Base-by-base conservation (phyloP, 2,113 vertebrate genomes). In the Calypte anna region DNA sequence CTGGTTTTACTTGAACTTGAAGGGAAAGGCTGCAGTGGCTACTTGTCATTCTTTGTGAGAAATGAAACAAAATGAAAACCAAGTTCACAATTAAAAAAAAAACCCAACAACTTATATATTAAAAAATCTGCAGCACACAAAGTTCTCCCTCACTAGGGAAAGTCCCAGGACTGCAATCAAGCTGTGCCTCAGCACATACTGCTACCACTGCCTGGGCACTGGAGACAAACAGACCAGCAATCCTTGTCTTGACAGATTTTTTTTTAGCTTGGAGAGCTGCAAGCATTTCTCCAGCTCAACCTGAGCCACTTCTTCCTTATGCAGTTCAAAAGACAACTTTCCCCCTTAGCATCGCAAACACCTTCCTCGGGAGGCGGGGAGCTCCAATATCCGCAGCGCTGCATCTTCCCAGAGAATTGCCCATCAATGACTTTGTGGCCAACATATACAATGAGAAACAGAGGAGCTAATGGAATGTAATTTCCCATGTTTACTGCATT, bases 401-500 rank as follows among this genome's bases (percentile, higher is more conserved):
- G 75, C 82, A 46, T 85, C 40, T 59, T 75, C 33, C 58, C 73
- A 33, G 23, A 2, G 6, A 48, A 25, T 78, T 38, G n/a, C 76
- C 90, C 90, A 72, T 93, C 31, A 6, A 72, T 84, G 74, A 73
- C 76, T 94, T 86, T 54, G 80, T 89, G 72, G 55, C 82, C 86
- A 43, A 94, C 48, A 12, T 9, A 58, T n/a, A 82, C 78, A 46
- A 66, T 1, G n/a, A 92, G 74, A 92, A 90, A 82, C 81, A 69
- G 77, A 97, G 79, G 68, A 95, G 82, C 94, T 83, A 69, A 91
- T 72, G 82, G 48, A 82, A 94, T 57, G 91, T 59, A 61, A 89
- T 96, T 93, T 93, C 86, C 97, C 66, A 18, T 61, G 79, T 96
- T 96, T 91, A 79, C 92, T 91, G 89, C 63, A 43, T 86, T 43